These are phyloP conservation scores for Litocranius walleri DNA, from an alignment of 2,113 vertebrate species.

Conservation along the genomic window DNA sequence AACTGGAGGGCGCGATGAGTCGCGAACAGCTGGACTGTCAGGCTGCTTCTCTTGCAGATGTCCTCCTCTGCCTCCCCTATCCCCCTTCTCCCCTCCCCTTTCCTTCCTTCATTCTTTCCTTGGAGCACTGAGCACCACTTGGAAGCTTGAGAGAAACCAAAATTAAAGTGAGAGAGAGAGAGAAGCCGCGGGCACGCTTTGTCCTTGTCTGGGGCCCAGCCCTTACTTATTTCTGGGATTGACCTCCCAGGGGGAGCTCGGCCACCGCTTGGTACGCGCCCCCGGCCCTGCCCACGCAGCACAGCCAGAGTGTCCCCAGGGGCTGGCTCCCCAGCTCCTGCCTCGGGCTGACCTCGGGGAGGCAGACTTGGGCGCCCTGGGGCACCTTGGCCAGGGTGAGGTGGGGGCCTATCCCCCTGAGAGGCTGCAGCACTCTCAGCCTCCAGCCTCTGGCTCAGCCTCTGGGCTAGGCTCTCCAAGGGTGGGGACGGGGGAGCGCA, in stretches of 20 bases:
- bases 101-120: constrained; percentile 60
- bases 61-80: constrained; percentile 46
- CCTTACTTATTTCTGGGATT: too few relatives aligned
- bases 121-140: constrained; percentile 66
- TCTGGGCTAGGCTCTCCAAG: constrained; percentile 75
- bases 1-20: constrained; percentile 72
- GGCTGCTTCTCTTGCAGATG: constrained; percentile 78
- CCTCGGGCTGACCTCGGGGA: neutral
- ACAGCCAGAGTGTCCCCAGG: constrained; percentile 57
- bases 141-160: constrained; percentile 70
- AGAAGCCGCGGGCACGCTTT: accelerated
- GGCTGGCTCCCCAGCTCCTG: constrained; percentile 55
- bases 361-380: neutral
- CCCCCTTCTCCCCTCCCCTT: neutral
- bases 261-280: neutral
- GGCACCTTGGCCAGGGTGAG: constrained; percentile 62
- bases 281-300: neutral
- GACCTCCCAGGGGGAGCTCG: neutral
- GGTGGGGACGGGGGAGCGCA: constrained; percentile 75
- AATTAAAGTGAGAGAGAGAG: constrained; percentile 65
- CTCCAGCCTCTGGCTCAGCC: constrained; percentile 78
- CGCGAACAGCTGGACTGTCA: constrained; percentile 76
- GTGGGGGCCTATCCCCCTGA: neutral
- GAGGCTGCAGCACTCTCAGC: constrained; percentile 59
- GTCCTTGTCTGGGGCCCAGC: neutral